Base-by-base conservation (phyloP, 2,888 invertebrate species). In the Petrolisthes manimaculis region DNA sequence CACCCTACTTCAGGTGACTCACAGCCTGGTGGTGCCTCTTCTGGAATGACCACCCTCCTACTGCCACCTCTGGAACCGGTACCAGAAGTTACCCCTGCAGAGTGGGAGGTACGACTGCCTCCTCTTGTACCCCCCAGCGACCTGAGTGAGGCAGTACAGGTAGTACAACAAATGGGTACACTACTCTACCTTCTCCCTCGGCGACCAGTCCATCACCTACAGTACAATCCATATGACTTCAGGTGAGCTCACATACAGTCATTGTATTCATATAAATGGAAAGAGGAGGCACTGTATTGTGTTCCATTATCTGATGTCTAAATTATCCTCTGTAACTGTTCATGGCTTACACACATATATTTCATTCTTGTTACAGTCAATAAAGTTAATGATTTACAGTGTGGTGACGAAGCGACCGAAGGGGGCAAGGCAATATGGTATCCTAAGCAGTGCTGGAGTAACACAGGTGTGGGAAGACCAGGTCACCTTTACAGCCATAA, bases 171-270 rank as follows among this genome's bases (percentile, higher is more conserved):
- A 56, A 82, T 51, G 67, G 84, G 84, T 69, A 83, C 82, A 75
- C 54, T 89, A 21, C 89, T 89, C n/a, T 89, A 89, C 78, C 82
- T 89, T 37, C 75, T 79, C n/a, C 85, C 85, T 21, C 69, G 81
- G 55, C 69, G 80, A 37, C 55, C 89, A 3, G 75, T 84, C 71
- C 81, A 81, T 24, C 77, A 85, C 9, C 85, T 86, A 53, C 82
- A 89, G 53, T 89, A 89, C 67, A 84, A 89, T 82, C 89, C 89
- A 14, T 89, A 89, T 51, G 81, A 81, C 56, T 89, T 89, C 80
- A 89, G 83, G 89, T 89, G 56, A 89, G 89, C 67, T 37, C 37
- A 37, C 37, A 37, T 37, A 2, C 69, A 14, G 1, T 69, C 1
- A 69, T n/a, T 2, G 1, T 1, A 69, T 18, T 69, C 1, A 69